Percentiles rank a stretch among this genome's conserved stretches.
phyloP scores from a whole-genome alignment of 2,888 invertebrate species.

The Cheilosia vulpina region DNA sequence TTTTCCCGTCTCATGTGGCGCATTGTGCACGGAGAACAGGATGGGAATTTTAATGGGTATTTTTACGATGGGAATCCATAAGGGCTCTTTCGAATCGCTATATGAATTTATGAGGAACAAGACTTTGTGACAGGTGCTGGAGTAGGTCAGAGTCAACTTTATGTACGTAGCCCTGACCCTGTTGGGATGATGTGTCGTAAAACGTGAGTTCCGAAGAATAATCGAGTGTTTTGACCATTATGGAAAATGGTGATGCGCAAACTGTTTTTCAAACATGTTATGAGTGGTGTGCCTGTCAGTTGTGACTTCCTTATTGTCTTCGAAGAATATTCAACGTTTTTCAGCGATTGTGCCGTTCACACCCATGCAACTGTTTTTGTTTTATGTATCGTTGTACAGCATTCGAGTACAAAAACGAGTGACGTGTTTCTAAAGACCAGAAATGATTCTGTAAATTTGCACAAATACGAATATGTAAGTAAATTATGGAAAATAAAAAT shows the following conservation, averaged over 20 bases:
- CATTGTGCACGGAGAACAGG: slow-evolving; percentile 3
- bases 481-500: too few relatives aligned
- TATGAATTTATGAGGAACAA: slow-evolving; percentile 28
- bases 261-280: too few relatives aligned
- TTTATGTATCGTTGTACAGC: too few relatives aligned
- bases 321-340: too few relatives aligned
- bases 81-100: neutral
- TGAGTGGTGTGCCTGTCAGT: too few relatives aligned
- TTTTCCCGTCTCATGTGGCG: slow-evolving; percentile 30
- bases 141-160: slow-evolving; percentile 29
- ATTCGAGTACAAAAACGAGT: too few relatives aligned
- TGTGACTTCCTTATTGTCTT: too few relatives aligned
- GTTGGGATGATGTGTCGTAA: neutral
- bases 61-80: slow-evolving; percentile 39
- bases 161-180: neutral
- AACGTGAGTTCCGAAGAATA: neutral
- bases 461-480: too few relatives aligned
- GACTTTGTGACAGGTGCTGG: neutral
- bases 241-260: neutral
- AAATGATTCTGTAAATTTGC: too few relatives aligned
- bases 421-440: too few relatives aligned
- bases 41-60: slow-evolving; percentile 28
- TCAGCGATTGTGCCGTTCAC: too few relatives aligned
- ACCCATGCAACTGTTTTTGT: too few relatives aligned
- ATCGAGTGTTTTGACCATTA: neutral